Evolutionary conservation across 2,113 vertebrate species (phyloP).

Genomic region (Vulpes lagopus): DNA sequence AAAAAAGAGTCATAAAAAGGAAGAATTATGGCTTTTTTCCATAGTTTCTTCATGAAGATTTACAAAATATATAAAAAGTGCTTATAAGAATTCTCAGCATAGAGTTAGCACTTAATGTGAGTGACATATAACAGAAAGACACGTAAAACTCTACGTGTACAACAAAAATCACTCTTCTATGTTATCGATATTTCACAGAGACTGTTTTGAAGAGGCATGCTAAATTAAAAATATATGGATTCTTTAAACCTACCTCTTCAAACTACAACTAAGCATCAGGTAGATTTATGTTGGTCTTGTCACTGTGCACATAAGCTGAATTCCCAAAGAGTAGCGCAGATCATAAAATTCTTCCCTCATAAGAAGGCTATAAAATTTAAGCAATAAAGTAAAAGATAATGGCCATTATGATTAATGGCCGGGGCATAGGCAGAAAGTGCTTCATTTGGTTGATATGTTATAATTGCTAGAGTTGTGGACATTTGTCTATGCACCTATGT

Average conservation of each 20-base stretch:
- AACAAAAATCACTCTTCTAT: not conserved
- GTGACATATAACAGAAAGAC: not conserved
- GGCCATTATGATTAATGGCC: not conserved
- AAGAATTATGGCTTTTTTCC: not conserved
- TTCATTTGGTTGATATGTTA: not conserved
- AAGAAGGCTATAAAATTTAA: conserved; percentile 9
- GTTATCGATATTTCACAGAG: not conserved
- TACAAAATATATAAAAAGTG: not conserved
- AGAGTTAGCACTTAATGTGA: not conserved
- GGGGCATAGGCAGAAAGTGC: not conserved
- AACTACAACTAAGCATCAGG: not conserved
- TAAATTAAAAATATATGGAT: conserved; percentile 19
- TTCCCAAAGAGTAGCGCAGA: not conserved
- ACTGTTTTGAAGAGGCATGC: not conserved
- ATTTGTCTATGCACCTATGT: not conserved
- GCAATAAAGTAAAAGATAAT: not conserved
- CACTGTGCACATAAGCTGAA: not conserved
- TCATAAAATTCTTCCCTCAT: not conserved
- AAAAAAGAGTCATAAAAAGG: not conserved
- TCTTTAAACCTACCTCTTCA: not conserved
- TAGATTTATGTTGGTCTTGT: not conserved
- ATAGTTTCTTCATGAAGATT: not conserved
- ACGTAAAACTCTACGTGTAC: not conserved
- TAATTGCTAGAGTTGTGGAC: not conserved
- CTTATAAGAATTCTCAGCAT: not conserved